Evolutionary conservation across 2,113 vertebrate genomes (phyloP), one percentile per base, ranked within the genome.

Genomic region (Amazona vittata): DNA sequence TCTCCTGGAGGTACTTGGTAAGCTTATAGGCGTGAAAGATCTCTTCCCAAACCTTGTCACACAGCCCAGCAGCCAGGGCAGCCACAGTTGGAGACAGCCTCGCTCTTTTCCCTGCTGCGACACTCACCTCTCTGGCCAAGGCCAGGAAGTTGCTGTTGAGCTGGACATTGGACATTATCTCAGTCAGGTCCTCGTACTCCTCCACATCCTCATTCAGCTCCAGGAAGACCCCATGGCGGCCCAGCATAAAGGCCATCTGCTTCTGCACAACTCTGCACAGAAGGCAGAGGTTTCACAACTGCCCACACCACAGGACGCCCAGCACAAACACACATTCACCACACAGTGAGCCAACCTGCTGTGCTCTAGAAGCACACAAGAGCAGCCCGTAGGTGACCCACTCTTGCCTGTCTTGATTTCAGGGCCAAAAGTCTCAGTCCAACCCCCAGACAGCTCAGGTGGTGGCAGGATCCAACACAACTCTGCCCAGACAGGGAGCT

Each of bases 111-210:
- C 50, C 44, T 64, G 20, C n/a, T 16, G 2, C 24, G 41, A n/a
- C 19, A 44, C 97, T 97, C 91, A 99, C 99, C 99, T 99, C 99
- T 97, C 99, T 98, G 74, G 99, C 99, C 90, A 99, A 97, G 12
- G 99, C 99, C 94, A 99, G 95, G 95, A 99, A 99, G 96, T 99
- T 99, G 97, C 99, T 99, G 95, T 99, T 99, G 93, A 99, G 99
- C 97, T 99, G 99, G 31, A 99, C 99, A 2, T 99, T 99, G 74
- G 99, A 99, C 99, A 99, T 99, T 90, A 99, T 99, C 97, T 99
- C 99, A 0, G 99, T 99, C 95, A 99, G 96, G 96, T 99, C 99
- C 86, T 99, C 99, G 0, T 99, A 99, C 73, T 99, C 99, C 46
- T 99, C 99, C 47, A 99, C 99, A 9, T 99, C 99, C 90, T 99